Conservation (phyloP, 2,797 vertebrate species). For the Gallinago stenura region DNA sequence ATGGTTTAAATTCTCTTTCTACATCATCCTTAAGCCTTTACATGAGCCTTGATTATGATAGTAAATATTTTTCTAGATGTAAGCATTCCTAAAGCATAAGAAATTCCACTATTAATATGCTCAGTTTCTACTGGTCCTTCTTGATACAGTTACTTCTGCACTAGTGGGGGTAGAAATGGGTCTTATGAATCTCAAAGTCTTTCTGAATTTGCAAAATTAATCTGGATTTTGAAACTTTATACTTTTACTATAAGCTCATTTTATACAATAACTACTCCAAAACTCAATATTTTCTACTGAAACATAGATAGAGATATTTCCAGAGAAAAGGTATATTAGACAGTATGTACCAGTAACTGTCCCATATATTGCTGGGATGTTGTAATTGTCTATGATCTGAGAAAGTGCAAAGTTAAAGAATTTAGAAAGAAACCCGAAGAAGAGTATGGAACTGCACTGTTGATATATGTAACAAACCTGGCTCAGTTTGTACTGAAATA, state of each 20-base stretch:
- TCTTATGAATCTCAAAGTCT: not conserved
- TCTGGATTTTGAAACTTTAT: not conserved
- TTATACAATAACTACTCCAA: not conserved
- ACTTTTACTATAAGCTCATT: not conserved
- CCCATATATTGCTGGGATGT: not conserved
- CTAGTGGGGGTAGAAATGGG: not conserved
- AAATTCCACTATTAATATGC: not conserved
- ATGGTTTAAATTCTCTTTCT: not conserved
- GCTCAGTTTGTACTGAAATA: not conserved
- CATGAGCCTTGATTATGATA: not conserved
- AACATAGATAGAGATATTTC: not conserved
- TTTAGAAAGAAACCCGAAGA: not conserved
- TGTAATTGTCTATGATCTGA: not conserved
- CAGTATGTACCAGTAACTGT: not conserved
- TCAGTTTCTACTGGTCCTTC: not conserved
- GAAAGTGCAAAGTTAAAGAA: not conserved
- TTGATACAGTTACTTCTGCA: not conserved
- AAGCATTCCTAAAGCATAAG: not conserved
- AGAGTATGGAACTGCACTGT: not conserved
- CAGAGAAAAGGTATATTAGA: not conserved
- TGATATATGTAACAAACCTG: not conserved
- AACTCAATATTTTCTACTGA: not conserved
- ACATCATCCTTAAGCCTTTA: not conserved
- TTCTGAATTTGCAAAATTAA: not conserved
- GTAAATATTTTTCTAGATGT: not conserved